A percentile compares a stretch with the other conserved stretches of the same genome.
phyloP scores from a whole-genome alignment of 2,797 vertebrate species.

The Myiothlypis coronata region DNA sequence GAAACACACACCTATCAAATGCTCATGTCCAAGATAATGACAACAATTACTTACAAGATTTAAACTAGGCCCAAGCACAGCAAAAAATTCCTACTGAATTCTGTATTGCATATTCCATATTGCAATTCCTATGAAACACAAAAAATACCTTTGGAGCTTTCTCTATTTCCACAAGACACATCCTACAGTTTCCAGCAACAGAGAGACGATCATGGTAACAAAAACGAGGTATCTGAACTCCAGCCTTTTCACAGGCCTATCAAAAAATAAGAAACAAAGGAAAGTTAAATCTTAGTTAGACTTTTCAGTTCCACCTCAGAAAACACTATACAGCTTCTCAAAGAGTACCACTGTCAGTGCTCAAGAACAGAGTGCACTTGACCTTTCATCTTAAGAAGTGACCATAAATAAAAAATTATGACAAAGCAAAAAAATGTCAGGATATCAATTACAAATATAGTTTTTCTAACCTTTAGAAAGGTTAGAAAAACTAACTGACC shows the following conservation, averaged over 20 bases:
- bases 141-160: slow-evolving; percentile 82
- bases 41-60: background rate
- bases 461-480: background rate
- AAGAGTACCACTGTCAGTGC: background rate
- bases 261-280: background rate
- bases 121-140: background rate
- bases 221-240: slow-evolving; percentile 95
- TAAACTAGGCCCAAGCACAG: background rate
- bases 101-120: background rate
- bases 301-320: background rate
- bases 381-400: background rate
- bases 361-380: background rate
- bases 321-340: background rate
- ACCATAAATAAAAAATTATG: background rate
- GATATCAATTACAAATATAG: background rate
- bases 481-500: background rate
- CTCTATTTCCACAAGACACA: slow-evolving; percentile 99
- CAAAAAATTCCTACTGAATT: background rate
- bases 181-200: slow-evolving; percentile 95
- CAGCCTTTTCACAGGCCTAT: slow-evolving; percentile 91
- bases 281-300: background rate
- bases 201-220: slow-evolving; percentile 98
- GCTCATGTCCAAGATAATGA: background rate
- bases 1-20: background rate
- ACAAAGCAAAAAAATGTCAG: background rate